Evolutionary conservation across 2,888 invertebrate species (phyloP).

Genomic region (Cephus nigrinus): DNA sequence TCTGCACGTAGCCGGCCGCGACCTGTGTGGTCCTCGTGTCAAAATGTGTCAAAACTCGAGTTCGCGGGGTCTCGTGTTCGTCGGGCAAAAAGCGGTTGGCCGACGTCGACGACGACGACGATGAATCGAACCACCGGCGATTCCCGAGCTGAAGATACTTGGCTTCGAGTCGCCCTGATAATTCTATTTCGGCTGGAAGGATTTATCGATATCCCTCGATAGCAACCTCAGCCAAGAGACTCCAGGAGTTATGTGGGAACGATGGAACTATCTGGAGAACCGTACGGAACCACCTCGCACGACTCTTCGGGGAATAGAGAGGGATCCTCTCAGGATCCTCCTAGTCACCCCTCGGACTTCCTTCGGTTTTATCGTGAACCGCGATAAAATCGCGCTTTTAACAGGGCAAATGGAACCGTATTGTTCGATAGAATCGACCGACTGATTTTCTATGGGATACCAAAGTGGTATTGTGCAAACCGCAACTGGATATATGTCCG

Average conservation of each 20-base stretch:
- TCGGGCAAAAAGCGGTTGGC: constrained; percentile 50
- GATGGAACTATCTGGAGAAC: not conserved
- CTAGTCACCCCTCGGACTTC: not conserved
- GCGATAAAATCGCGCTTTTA: constrained; percentile 39
- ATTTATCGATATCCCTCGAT: not conserved
- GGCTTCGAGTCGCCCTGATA: not conserved
- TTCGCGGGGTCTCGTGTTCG: constrained; percentile 41
- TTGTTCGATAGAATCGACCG: constrained; percentile 45
- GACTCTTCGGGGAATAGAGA: not conserved
- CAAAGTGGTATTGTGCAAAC: constrained; percentile 41
- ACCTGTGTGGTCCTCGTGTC: constrained; percentile 64
- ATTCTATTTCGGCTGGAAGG: not conserved
- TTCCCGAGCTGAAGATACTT: not conserved
- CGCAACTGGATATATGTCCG: constrained; percentile 37
- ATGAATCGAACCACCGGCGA: constrained; percentile 51
- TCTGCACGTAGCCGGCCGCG: constrained; percentile 48
- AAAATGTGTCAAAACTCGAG: constrained; percentile 65
- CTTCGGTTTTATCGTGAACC: constrained; percentile 5
- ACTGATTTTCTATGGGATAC: constrained; percentile 48
- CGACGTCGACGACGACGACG: constrained; percentile 27
- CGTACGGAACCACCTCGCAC: not conserved
- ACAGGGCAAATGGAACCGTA: constrained; percentile 37
- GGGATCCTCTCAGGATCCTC: not conserved
- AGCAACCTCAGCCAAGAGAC: not conserved
- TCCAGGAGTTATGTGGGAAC: not conserved